Base-by-base conservation (phyloP, 2,888 invertebrate genomes). In the Drosophila nigritarsus region DNA sequence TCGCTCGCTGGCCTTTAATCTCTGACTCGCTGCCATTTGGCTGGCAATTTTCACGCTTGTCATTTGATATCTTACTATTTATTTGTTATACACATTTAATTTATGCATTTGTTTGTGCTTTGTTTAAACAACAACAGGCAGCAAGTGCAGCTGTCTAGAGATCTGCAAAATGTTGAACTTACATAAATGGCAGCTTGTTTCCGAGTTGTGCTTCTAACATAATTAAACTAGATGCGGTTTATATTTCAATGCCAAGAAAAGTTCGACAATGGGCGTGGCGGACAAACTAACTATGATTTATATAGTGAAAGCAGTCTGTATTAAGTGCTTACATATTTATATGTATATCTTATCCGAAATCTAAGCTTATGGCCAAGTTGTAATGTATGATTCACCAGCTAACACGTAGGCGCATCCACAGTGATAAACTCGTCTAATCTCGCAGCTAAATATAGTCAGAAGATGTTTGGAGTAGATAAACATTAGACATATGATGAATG, bases 161-260 rank as follows among this genome's bases (percentile, higher is more conserved):
- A 63, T 83, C 83, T 78, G 83, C 83, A 80, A 80, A 78, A 82
- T 82, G 84, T 84, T 81, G 84, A 87, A 89, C 86, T 89, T 82
- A 87, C 89, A 85, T 83, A 89, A 87, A 89, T 78, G 89, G 90
- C 79, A 90, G 76, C 90, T 86, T 73, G 88, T 76, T 77, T 61
- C 40, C 40, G 66, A 49, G 64, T n/a, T 60, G 42, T 42, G 40
- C 30, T 24, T 9, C 38, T 29, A 55, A 40, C 38, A 49, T 38
- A 59, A 59, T 56, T 64, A 67, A 60, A 34, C 45, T 36, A 34
- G 58, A 42, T 54, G 15, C 32, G 32, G 48, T 27, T 51, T 59
- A 51, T 24, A 65, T 75, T 73, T 76, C 78, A 72, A 70, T 69
- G 75, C 63, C 75, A 72, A 24, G 48, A 49, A 45, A 75, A 74